These are phyloP conservation scores for Propithecus perrieri DNA, from an alignment of 2,797 vertebrate species.

Conservation along the genomic window DNA sequence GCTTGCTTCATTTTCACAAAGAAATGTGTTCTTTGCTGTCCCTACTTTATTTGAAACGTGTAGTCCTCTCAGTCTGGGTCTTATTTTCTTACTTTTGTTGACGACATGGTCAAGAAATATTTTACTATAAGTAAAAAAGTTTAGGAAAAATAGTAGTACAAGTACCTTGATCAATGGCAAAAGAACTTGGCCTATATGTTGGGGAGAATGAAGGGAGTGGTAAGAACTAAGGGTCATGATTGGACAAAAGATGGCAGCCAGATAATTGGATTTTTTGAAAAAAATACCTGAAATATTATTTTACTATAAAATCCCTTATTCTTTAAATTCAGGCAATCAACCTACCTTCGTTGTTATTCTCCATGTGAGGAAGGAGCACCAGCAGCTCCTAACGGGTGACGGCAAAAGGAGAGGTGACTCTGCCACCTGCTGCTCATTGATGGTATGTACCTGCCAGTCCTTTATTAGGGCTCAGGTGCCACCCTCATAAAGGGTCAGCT, in stretches of 20 bases:
- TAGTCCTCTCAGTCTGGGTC: background rate
- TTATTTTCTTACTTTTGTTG: background rate
- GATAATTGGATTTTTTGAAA: background rate
- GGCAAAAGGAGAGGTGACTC: background rate
- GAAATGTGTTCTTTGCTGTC: background rate
- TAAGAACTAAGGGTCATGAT: background rate
- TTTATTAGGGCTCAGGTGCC: background rate
- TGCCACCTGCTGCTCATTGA: constrained; percentile 53
- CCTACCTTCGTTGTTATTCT: background rate
- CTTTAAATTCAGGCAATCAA: constrained; percentile 24
- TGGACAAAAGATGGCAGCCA: background rate
- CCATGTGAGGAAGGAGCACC: background rate
- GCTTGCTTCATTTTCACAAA: constrained; percentile 25
- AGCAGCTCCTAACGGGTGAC: background rate
- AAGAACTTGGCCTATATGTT: background rate
- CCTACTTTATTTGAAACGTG: background rate
- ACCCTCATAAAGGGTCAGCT: background rate
- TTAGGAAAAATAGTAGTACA: constrained; percentile 5
- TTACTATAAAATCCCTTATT: background rate
- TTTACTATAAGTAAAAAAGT: background rate
- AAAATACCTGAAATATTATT: background rate
- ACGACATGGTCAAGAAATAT: constrained; percentile 13
- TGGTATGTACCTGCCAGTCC: background rate
- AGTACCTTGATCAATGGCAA: background rate
- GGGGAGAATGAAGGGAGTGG: background rate